A percentile compares a stretch with the other conserved stretches of the same genome.
phyloP scores from a whole-genome alignment of 1,140 invertebrate species.

The Dendrolimus punctatus region DNA sequence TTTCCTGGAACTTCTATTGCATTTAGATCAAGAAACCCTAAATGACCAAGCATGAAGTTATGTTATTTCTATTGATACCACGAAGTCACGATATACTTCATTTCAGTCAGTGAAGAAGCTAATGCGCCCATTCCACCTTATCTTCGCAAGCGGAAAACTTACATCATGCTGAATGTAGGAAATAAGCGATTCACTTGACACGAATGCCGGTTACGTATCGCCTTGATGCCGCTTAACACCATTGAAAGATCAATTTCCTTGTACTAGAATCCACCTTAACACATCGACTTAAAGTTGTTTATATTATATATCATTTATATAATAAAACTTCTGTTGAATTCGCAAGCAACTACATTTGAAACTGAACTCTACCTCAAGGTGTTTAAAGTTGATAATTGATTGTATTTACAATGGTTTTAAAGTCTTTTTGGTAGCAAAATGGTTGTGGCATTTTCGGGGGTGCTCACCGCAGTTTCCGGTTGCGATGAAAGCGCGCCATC shows the following conservation, averaged over 20 bases:
- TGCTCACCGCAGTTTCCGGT: conserved; percentile 43
- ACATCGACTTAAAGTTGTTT: too few relatives aligned
- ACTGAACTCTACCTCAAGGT: not conserved
- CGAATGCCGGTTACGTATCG: conserved; percentile 25
- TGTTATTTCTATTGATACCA: too few relatives aligned
- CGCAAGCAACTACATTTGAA: not conserved
- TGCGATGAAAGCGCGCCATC: conserved; percentile 47
- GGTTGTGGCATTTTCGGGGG: conserved; percentile 34
- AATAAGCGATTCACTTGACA: conserved; percentile 52
- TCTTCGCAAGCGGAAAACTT: conserved; percentile 48
- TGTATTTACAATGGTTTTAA: not conserved
- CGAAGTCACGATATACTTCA: conserved; percentile 2
- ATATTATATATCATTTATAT: too few relatives aligned
- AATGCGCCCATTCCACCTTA: conserved; percentile 48
- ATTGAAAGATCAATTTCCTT: too few relatives aligned
- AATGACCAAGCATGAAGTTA: conserved; percentile 11
- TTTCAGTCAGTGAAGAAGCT: conserved; percentile 30
- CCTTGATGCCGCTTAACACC: conserved; percentile 5
- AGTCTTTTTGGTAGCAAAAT: not conserved
- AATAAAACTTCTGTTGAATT: not conserved
- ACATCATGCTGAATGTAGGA: conserved; percentile 53
- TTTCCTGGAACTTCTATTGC: conserved; percentile 3
- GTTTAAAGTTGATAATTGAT: conserved; percentile 4
- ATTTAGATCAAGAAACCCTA: conserved; percentile 10
- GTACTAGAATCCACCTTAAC: too few relatives aligned